Conservation (phyloP, 1,140 invertebrate genomes). For the Heliconius hewitsoni region DNA sequence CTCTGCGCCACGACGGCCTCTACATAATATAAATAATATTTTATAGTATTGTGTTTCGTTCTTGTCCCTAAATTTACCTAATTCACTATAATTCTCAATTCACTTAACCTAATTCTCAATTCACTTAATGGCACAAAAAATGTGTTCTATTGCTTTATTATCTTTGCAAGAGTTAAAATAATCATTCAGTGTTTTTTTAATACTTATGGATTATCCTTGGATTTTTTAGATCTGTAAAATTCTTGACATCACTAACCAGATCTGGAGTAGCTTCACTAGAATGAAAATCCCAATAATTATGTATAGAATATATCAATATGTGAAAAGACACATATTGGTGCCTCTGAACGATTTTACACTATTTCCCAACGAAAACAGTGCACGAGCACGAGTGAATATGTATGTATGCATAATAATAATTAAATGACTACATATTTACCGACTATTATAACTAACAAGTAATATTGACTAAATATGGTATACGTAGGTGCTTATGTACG, state of each 20-base stretch:
- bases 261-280: no score
- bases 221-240: background rate
- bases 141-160: conserved; percentile 52
- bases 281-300: no score
- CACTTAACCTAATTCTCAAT: no score
- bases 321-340: no score
- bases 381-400: no score
- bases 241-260: no score
- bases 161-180: conserved; percentile 16
- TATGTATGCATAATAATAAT: no score
- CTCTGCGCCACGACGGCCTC: background rate
- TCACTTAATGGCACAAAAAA: conserved; percentile 58
- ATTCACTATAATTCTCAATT: no score
- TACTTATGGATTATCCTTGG: background rate
- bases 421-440: no score
- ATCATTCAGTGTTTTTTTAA: background rate
- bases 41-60: background rate
- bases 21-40: conserved; percentile 6
- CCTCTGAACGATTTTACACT: no score
- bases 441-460: background rate
- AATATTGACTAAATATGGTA: background rate
- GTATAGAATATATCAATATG: no score
- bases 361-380: no score
- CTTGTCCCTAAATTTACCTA: background rate
- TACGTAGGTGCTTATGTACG: background rate